phyloP scores from a whole-genome alignment of 2,888 invertebrate species.

The Horisme vitalbata region DNA sequence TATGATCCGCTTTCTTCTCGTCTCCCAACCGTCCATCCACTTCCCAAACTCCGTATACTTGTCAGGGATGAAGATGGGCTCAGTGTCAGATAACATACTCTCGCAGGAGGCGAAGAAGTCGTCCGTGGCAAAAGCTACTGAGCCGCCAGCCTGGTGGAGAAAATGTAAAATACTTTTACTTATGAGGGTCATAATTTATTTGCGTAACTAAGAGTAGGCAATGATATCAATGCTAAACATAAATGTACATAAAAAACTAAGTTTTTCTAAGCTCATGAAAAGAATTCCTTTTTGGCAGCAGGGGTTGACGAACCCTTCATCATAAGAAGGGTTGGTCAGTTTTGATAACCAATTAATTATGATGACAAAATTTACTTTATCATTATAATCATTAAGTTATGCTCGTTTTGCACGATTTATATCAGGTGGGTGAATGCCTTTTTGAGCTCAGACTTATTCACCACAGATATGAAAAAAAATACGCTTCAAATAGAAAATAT shows the following conservation, averaged over 20 bases:
- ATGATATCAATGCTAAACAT: too few relatives aligned
- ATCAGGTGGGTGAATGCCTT: background rate
- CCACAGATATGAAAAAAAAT: background rate
- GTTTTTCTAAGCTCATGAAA: too few relatives aligned
- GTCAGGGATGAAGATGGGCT: slow-evolving; percentile 81
- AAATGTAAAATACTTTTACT: too few relatives aligned
- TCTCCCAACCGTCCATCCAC: slow-evolving; percentile 89
- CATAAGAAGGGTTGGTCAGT: too few relatives aligned
- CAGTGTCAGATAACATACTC: slow-evolving; percentile 78
- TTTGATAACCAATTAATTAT: too few relatives aligned
- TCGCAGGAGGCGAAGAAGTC: slow-evolving; percentile 86
- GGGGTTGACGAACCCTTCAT: too few relatives aligned
- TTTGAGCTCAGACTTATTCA: background rate
- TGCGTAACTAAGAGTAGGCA: too few relatives aligned
- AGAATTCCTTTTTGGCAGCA: too few relatives aligned
- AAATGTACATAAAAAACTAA: too few relatives aligned
- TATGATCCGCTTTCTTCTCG: slow-evolving; percentile 80
- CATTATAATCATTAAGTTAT: background rate
- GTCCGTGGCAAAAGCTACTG: slow-evolving; percentile 84
- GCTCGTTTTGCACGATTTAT: background rate
- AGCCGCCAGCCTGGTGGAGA: slow-evolving; percentile 76
- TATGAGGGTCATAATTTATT: too few relatives aligned
- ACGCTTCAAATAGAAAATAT: background rate
- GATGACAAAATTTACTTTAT: too few relatives aligned
- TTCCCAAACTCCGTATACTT: slow-evolving; percentile 85